These are phyloP conservation scores for Danionella cerebrum DNA, from an alignment of 2,113 vertebrate species.

Conservation along the genomic window DNA sequence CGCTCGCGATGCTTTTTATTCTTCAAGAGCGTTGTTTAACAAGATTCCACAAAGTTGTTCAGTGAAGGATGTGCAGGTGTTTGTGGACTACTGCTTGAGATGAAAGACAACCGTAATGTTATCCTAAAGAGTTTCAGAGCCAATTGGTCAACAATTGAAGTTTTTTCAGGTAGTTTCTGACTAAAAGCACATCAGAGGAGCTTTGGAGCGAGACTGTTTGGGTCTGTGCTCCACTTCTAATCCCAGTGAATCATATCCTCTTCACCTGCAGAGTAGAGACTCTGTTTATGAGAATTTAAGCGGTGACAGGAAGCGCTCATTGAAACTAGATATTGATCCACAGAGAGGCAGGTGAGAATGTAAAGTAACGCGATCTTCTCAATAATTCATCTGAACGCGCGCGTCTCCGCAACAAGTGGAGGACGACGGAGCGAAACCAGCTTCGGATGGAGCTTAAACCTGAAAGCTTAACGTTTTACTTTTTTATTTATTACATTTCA, in stretches of 20 bases:
- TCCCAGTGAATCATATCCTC: neutral
- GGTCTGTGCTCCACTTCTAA: neutral
- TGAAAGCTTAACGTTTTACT: too few species aligned
- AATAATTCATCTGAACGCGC: conserved; percentile 50
- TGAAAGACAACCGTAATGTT: neutral
- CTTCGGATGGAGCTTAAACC: neutral
- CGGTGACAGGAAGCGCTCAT: conserved; percentile 45
- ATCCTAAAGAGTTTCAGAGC: too few species aligned
- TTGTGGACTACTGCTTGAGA: conserved; percentile 1
- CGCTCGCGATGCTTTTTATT: neutral
- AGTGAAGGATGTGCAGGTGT: neutral
- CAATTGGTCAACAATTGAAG: too few species aligned
- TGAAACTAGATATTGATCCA: conserved; percentile 55
- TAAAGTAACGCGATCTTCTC: conserved; percentile 32
- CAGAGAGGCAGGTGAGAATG: conserved; percentile 25
- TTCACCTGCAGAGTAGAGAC: neutral
- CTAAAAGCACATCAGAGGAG: too few species aligned
- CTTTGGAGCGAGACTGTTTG: too few species aligned
- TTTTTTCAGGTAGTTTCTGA: too few species aligned
- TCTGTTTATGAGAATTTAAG: conserved; percentile 5
- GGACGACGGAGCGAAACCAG: neutral
- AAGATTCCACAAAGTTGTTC: neutral
- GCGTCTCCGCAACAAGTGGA: neutral
- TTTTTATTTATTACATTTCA: too few species aligned
- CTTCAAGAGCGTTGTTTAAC: neutral